Base-by-base conservation (phyloP, 2,888 invertebrate genomes). In the Rutpela maculata region DNA sequence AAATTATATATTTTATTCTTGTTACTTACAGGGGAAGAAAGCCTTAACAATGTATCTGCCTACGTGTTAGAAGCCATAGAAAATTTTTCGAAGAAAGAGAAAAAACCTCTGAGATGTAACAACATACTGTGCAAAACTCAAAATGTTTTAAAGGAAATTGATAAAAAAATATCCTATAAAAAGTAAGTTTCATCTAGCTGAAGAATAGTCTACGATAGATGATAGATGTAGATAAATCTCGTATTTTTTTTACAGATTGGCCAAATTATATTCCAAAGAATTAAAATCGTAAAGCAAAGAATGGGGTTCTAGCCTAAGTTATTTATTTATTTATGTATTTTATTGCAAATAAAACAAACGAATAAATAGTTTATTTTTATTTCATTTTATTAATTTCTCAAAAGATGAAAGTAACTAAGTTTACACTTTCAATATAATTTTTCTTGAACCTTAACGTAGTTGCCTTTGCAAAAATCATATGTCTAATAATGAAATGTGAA, bases 11-110 rank as follows among this genome's bases (percentile, higher is more conserved):
- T 35, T 9, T 35, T 26, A 6, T 26, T 26, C 15, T 50, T n/a
- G 12, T 50, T 50, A 0, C 6, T 50, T 50, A 17, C n/a, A 63
- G 43, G 62, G 18, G 62, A 60, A 10, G 38, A 72, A 62, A 50
- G 26, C 10, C 22, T 72, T 50, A 72, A 72, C 9, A 72, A 63
- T 22, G 12, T 72, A 18, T 17, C 71, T 55, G 55, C 63, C 12
- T 72, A 50, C 22, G 63, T 72, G 19, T 10, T 62, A 55, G 71
- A 63, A 63, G 71, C 71, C 12, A 72, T 72, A 55, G 31, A 72
- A 17, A 63, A 26, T 18, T 72, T 55, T 63, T 63, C 63, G 7
- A 63, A 55, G 3, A 62, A 19, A 12, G n/a, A 63, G 31, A 50
- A 63, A 0, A 50, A 26, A 11, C 22, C 55, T 12, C 1, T 15